A percentile compares a stretch with the other conserved stretches of the same genome.
These are phyloP conservation scores for Nematostella vectensis DNA, from an alignment of 92 coral and sea anemone genomes.

Conservation along the genomic window DNA sequence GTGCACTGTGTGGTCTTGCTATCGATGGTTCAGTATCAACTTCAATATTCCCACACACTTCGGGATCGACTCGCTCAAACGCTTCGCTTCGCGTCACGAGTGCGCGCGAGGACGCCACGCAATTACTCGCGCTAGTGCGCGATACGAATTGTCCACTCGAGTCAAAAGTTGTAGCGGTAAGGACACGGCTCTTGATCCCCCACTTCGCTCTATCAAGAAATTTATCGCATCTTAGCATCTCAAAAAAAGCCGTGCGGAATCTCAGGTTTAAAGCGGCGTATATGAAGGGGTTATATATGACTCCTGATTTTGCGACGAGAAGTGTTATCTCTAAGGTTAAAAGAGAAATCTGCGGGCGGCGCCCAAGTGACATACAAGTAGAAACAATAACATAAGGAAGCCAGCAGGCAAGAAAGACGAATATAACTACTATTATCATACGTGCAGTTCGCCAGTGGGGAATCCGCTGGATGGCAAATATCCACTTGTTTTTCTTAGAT, in stretches of 20 bases:
- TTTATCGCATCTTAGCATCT: constrained; percentile 23
- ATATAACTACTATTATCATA: constrained; percentile 60
- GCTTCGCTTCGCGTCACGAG: constrained; percentile 10
- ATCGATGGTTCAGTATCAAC: background rate
- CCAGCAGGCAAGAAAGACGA: constrained; percentile 68
- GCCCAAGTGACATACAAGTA: constrained; percentile 43
- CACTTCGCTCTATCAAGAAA: constrained; percentile 4
- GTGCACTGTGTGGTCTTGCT: background rate
- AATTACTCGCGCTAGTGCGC: constrained; percentile 19
- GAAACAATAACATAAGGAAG: constrained; percentile 58
- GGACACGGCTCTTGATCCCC: constrained; percentile 24
- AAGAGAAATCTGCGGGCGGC: constrained; percentile 20
- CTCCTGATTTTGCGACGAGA: constrained; percentile 61
- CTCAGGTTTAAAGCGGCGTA: constrained; percentile 85
- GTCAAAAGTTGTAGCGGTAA: constrained; percentile 18
- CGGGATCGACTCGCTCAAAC: background rate
- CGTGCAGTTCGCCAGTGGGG: constrained; percentile 77
- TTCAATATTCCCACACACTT: background rate
- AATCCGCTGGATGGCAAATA: constrained; percentile 17
- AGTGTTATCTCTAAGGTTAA: constrained; percentile 52
- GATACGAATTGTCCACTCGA: constrained; percentile 37
- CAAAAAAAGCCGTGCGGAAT: constrained; percentile 62
- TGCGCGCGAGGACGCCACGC: constrained; percentile 8
- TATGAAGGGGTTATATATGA: constrained; percentile 64
- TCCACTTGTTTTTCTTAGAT: constrained; percentile 23